Evolutionary conservation across 92 coral and sea anemone genomes (phyloP).

Genomic region (Desmophyllum pertusum): DNA sequence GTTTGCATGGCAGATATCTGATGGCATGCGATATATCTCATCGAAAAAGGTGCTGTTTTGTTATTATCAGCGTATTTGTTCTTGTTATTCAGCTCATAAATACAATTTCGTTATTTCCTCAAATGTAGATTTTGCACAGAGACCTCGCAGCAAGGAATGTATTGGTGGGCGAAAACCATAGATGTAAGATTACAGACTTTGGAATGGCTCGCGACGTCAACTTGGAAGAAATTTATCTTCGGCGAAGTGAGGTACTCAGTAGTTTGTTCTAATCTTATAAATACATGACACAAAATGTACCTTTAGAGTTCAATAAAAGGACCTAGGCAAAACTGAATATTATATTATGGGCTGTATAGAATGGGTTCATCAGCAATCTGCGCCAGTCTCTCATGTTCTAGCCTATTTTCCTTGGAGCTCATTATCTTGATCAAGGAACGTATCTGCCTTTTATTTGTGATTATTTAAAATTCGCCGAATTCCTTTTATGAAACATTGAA

Average conservation of each 20-base stretch:
- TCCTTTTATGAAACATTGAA: too few species aligned
- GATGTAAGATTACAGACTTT: constrained; percentile 46
- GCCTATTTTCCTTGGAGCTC: too few species aligned
- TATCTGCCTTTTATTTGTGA: not conserved
- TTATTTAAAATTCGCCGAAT: too few species aligned
- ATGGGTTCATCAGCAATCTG: too few species aligned
- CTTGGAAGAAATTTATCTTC: constrained; percentile 24
- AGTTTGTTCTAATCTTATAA: too few species aligned
- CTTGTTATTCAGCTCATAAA: not conserved
- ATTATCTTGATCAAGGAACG: not conserved
- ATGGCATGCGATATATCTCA: constrained; percentile 62
- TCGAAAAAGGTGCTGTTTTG: constrained; percentile 25
- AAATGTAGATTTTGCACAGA: constrained; percentile 38
- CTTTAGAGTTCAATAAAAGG: too few species aligned
- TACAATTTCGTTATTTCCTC: not conserved
- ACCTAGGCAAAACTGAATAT: too few species aligned
- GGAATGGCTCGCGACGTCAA: constrained; percentile 50
- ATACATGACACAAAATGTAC: too few species aligned
- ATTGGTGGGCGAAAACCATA: constrained; percentile 35
- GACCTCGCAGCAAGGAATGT: constrained; percentile 51
- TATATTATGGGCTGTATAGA: too few species aligned
- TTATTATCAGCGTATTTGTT: not conserved
- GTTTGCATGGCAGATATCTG: constrained; percentile 65
- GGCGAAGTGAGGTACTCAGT: constrained; percentile 30
- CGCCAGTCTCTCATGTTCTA: too few species aligned